Evolutionary conservation across 2,797 vertebrate species (phyloP).

Genomic region (Alca torda): DNA sequence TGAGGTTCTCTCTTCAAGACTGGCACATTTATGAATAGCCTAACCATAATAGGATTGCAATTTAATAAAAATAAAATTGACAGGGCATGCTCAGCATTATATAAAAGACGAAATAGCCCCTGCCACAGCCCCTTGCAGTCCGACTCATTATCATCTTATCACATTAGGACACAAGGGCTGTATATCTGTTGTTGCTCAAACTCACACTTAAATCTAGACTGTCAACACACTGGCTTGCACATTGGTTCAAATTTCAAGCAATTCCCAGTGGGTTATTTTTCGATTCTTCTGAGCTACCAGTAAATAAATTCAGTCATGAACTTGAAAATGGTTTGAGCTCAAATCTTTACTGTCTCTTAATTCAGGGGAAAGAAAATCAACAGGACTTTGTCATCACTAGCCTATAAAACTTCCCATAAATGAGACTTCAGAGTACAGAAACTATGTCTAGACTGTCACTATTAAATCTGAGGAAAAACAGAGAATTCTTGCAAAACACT

Average conservation of each 20-base stretch:
- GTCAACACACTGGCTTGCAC: neutral
- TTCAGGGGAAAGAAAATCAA: neutral
- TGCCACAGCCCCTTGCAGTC: neutral
- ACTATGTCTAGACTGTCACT: neutral
- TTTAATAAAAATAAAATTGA: neutral
- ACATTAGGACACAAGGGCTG: neutral
- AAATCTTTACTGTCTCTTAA: neutral
- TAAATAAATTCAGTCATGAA: neutral
- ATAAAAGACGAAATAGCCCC: neutral
- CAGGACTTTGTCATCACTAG: neutral
- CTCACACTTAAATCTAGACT: neutral
- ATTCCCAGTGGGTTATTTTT: accelerated
- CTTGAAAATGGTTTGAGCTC: neutral
- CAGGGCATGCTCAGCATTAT: neutral
- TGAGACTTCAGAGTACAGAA: neutral
- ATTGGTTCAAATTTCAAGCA: neutral
- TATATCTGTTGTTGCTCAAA: neutral
- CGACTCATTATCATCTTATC: neutral
- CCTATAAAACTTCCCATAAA: neutral
- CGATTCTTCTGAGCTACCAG: neutral
- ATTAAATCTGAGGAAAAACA: neutral
- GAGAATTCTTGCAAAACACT: neutral
- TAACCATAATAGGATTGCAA: neutral
- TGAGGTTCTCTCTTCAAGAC: neutral
- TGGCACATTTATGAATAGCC: neutral